Evolutionary conservation across 2,888 invertebrate species (phyloP).

Genomic region (Athalia cordata): DNA sequence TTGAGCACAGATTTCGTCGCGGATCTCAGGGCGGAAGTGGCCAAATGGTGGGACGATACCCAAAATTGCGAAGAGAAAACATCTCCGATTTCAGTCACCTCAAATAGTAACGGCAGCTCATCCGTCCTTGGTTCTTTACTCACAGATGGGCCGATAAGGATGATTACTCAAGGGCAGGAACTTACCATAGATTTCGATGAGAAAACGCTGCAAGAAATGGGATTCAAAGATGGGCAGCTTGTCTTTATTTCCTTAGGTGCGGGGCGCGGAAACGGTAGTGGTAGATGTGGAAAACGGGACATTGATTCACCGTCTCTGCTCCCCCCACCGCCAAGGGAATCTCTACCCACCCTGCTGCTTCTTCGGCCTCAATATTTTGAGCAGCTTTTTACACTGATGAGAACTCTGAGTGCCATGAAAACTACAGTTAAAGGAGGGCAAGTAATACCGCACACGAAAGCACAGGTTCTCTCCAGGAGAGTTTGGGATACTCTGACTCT

Average conservation of each 20-base stretch:
- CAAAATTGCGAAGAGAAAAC: conserved; percentile 66
- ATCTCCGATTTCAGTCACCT: conserved; percentile 44
- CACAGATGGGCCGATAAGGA: conserved; percentile 90
- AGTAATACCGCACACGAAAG: conserved; percentile 87
- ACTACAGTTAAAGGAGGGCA: conserved; percentile 83
- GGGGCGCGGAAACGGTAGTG: conserved; percentile 76
- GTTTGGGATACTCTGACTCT: conserved; percentile 97
- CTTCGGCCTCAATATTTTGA: conserved; percentile 92
- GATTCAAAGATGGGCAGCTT: conserved; percentile 95
- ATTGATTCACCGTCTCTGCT: conserved; percentile 90
- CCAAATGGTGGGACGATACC: conserved; percentile 92
- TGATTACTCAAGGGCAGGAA: conserved; percentile 96
- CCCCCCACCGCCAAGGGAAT: conserved; percentile 90
- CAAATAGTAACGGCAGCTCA: conserved; percentile 65
- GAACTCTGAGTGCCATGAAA: conserved; percentile 91
- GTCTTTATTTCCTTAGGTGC: conserved; percentile 94
- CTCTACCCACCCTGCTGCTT: conserved; percentile 89
- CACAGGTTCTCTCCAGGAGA: conserved; percentile 90
- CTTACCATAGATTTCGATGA: conserved; percentile 94
- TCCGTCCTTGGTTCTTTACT: conserved; percentile 81
- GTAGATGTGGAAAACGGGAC: conserved; percentile 77
- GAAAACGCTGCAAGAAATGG: conserved; percentile 91
- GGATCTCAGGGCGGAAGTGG: conserved; percentile 94
- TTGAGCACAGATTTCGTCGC: conserved; percentile 92
- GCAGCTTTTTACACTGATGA: conserved; percentile 92